Base-by-base conservation (phyloP, 2,797 vertebrate species). In the Catharus ustulatus region DNA sequence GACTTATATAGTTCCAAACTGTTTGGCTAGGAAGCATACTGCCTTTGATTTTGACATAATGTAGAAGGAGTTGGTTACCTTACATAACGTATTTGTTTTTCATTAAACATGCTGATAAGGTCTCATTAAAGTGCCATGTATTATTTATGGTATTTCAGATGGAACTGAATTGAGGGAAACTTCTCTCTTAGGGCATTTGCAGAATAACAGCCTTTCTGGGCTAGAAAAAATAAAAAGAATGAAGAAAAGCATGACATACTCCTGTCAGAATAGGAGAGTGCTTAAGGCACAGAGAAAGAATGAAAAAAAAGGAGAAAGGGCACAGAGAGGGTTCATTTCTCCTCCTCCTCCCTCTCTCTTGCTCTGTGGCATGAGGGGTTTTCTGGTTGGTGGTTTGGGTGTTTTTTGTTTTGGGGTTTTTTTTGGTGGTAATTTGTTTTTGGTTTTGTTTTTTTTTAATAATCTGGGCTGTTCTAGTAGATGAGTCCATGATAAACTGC, bases 41-140 rank as follows among this genome's bases (percentile, higher is more conserved):
- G 94, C 78, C 74, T 69, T 90, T 86, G 89, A 55, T 76, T 89
- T 61, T 88, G 92, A 88, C 92, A 94, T 91, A 46, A 90, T 83
- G 46, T 86, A 82, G 89, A 91, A 76, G 9, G 76, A 93, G 96
- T 78, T 76, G 63, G 89, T 97, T 96, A 97, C 96, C 90, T 97
- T 97, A 95, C 73, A 73, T 97, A 95, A 97, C n/a, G 0, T 97
- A 94, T 98, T 97, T 98, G 97, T 96, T 97, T 98, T 97, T 97
- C 97, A 97, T 97, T 97, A 97, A 96, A 95, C 94, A 96, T 97
- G 97, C 89, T 97, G 96, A 98, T 97, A 97, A 89, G 84, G 94
- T 97, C 97, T 98, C 97, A 97, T 97, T 97, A 96, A 97, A 97
- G 90, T 80, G 68, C 67, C 62, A 96, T 97, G 96, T 97, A 97